Percentiles rank a stretch among this genome's conserved stretches.
These are phyloP conservation scores for Hydroisotoma schaefferi DNA, from an alignment of 2,888 invertebrate genomes.

Conservation along the genomic window DNA sequence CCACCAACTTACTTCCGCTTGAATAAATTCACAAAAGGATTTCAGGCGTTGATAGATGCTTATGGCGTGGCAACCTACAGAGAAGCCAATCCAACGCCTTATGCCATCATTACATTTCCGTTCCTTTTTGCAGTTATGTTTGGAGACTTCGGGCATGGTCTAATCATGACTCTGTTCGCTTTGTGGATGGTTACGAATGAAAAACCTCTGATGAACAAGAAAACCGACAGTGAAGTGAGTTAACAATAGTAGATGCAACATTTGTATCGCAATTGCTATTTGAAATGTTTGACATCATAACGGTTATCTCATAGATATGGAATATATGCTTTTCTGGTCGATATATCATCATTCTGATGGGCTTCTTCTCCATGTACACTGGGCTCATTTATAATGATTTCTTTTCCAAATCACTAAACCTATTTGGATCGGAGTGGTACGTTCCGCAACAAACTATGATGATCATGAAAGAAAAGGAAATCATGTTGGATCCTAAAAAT, in stretches of 20 bases:
- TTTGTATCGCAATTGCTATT: background rate
- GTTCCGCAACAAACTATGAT: constrained; percentile 42
- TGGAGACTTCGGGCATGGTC: constrained; percentile 92
- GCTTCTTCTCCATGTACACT: constrained; percentile 95
- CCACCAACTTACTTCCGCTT: constrained; percentile 95
- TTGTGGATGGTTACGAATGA: constrained; percentile 94
- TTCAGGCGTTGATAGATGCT: constrained; percentile 91
- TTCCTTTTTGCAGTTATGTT: constrained; percentile 99
- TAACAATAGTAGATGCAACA: background rate
- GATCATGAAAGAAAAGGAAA: constrained; percentile 46
- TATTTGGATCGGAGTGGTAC: constrained; percentile 89
- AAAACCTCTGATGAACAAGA: constrained; percentile 75
- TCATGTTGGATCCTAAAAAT: constrained; percentile 47
- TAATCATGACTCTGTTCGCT: constrained; percentile 86
- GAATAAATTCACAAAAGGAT: constrained; percentile 93
- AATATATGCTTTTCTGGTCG: constrained; percentile 97
- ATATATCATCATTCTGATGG: constrained; percentile 96
- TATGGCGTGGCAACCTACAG: constrained; percentile 65
- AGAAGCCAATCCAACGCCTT: constrained; percentile 65
- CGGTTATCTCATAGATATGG: constrained; percentile 70
- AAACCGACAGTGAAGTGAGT: constrained; percentile 61
- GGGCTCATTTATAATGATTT: constrained; percentile 97
- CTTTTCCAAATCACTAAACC: constrained; percentile 92
- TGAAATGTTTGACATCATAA: constrained; percentile 2
- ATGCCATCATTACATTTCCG: constrained; percentile 95